Evolutionary conservation across 2,797 vertebrate species (phyloP), one percentile per base, ranked within the genome.

Genomic region (Lacerta bilineata): DNA sequence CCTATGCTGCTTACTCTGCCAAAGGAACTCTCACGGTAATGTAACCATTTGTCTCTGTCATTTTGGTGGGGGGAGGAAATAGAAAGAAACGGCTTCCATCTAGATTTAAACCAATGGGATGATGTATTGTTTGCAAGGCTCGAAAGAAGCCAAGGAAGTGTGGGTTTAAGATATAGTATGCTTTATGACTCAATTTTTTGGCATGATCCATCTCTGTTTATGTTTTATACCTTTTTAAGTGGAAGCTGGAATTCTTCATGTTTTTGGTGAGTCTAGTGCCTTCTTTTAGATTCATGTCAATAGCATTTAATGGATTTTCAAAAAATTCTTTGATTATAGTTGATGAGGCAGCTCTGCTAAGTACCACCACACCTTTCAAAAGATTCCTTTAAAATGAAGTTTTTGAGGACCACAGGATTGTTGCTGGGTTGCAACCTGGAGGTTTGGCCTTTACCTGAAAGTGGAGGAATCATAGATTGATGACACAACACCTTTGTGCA

Each of bases 1-100:
- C 98, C 0, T 99, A 98, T 0, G 98, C 98, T 36, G 98, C 98
- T 91, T 99, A 99, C 93, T 99, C 99, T 92, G 98, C 98, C 89
- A 97, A 96, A 89, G 99, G 99, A 94, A 97, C 94, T 93, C 95
- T 99, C 29, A 96, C 98, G 98, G 99, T 99, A 97, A 96, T 90
- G 89, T 69, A 85, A 43, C 87, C 88, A 80, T 97, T 97, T 96
- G 92, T 96, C 92, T 95, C 92, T 96, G 95, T 96, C 92, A 93
- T 93, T 96, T 97, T 85, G 90, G 61, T 87, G 41, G 91, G 92
- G 41, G 91, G 92, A 93, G 95, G 76, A 91, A 94, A 94, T 90
- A 86, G 90, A 91, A 93, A 93, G 90, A 55, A 91, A 10, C 66
- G 66, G 66, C 74, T 95, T 95, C 86, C 88, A 80, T 88, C 93